Conservation (phyloP, 2,888 invertebrate species). For the Cantharis rufa region DNA sequence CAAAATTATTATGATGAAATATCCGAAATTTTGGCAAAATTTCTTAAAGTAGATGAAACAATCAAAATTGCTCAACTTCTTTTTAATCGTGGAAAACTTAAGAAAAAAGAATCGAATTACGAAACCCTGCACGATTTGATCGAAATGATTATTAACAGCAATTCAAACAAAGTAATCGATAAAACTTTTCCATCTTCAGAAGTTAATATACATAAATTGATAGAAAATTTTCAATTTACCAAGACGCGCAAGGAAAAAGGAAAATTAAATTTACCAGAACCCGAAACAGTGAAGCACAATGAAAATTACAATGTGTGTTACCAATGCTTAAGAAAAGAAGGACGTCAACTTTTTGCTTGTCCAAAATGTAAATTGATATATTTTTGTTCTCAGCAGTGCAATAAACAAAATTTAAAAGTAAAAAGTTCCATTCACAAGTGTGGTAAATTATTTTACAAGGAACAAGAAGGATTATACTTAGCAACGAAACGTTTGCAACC, state of each 20-base stretch:
- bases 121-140: constrained; percentile 5
- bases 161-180: background rate
- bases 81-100: constrained; percentile 32
- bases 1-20: constrained; percentile 36
- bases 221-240: constrained; percentile 10
- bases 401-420: constrained; percentile 38
- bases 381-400: constrained; percentile 50
- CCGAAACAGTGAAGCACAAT: constrained; percentile 30
- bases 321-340: constrained; percentile 42
- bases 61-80: constrained; percentile 39
- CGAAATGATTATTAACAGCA: constrained; percentile 15
- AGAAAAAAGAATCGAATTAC: background rate
- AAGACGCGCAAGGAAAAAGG: background rate
- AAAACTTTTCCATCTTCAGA: background rate
- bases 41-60: constrained; percentile 37
- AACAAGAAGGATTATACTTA: background rate
- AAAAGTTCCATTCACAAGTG: constrained; percentile 38
- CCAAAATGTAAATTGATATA: constrained; percentile 47
- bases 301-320: constrained; percentile 48
- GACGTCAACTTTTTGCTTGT: constrained; percentile 42
- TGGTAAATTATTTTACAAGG: constrained; percentile 33
- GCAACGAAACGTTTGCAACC: background rate
- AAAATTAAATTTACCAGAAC: constrained; percentile 18
- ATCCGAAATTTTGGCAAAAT: constrained; percentile 39
- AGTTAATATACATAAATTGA: constrained; percentile 1